phyloP scores from a whole-genome alignment of 2,888 invertebrate genomes.

The Acholoe squamosa region DNA sequence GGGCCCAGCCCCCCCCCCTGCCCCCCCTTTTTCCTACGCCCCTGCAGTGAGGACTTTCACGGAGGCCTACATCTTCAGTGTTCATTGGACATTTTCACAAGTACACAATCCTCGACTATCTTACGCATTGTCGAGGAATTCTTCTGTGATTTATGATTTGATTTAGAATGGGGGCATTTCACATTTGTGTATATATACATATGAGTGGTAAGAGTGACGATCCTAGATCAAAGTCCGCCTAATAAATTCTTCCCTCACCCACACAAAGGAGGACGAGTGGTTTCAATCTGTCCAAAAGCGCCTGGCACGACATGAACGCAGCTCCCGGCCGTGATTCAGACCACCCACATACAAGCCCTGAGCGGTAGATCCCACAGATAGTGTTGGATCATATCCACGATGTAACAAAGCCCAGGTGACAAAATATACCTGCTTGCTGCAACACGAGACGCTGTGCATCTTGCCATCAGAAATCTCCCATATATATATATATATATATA shows the following conservation, averaged over 20 bases:
- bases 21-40: too few relatives aligned
- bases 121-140: too few relatives aligned
- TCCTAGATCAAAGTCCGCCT: background rate
- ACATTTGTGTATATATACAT: background rate
- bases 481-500: too few relatives aligned
- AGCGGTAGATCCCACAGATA: background rate
- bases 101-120: too few relatives aligned
- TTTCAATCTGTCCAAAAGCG: constrained; percentile 32
- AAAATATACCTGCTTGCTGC: background rate
- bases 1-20: too few relatives aligned
- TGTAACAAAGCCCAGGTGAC: constrained; percentile 1
- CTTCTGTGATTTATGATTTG: too few relatives aligned
- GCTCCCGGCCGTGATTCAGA: background rate
- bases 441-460: background rate
- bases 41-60: too few relatives aligned
- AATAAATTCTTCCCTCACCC: background rate
- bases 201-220: background rate
- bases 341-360: background rate
- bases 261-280: background rate
- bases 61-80: too few relatives aligned
- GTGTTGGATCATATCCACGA: background rate
- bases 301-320: background rate
- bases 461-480: background rate
- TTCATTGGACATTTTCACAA: too few relatives aligned
- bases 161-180: background rate